Evolutionary conservation across 1,140 invertebrate genomes (phyloP), one percentile per base, ranked within the genome.

Genomic region (Drosophila navojoa): DNA sequence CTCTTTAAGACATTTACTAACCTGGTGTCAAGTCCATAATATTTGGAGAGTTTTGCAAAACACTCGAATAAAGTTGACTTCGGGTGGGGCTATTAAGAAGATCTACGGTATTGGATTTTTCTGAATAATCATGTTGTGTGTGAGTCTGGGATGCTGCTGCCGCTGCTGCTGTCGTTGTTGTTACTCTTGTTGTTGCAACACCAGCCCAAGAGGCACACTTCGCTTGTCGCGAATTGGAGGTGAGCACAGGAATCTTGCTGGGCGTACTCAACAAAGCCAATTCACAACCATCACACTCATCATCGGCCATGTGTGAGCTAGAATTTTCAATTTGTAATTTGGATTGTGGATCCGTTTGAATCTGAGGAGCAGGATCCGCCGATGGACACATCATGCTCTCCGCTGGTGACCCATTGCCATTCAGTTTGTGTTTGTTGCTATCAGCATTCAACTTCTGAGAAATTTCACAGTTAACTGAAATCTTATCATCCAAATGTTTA

Each of bases 131-230:
- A n/a, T 45, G 15, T 35, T 50, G 44, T 40, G 44, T 32, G 52
- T 75, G 25, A 40, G 22, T 58, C 16, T 22, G 15, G 40, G 52
- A 32, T 29, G 27, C 27, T 25, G 10, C 16, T 25, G 35, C 4
- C 22, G 29, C 32, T 6, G 32, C 1, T 32, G 91, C 92, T 13
- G n/a, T 22, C 16, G 27, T 11, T 25, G 35, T 5, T 40, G 32
- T 13, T 29, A 11, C 3, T 22, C 42, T 22, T 22, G 71, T 61
- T 40, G 69, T 54, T 29, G 91, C 92, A 59, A 91, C 92, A 2
- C 93, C 93, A 69, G 93, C 93, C 94, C 93, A 94, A 6, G 93
- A 94, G 25, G 93, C 93, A 81, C 93, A 94, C 79, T 94, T 94
- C 69, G 93, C 93, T 50, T 94, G 89, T 16, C 91, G 89, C 45